A percentile compares a stretch with the other conserved stretches of the same genome.
Evolutionary conservation across 2,797 vertebrate genomes (phyloP).

Genomic region (Sebastes steindachneri): DNA sequence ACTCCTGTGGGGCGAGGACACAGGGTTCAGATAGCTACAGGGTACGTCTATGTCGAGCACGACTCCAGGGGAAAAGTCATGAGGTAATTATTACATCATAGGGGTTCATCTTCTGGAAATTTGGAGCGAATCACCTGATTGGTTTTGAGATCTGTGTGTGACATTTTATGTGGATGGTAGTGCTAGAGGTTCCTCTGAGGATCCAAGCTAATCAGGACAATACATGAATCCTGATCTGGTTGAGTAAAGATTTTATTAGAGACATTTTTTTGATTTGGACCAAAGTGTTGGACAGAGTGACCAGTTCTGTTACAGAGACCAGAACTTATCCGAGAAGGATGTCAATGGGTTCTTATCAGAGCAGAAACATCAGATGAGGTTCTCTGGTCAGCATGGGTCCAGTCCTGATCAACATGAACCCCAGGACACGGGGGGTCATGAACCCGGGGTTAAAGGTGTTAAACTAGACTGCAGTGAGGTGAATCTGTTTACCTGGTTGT

Average conservation of each 20-base stretch:
- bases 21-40: neutral
- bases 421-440: neutral
- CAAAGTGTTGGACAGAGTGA: neutral
- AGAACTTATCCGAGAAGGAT: neutral
- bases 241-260: neutral
- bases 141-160: no score
- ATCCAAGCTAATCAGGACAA: neutral
- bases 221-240: neutral
- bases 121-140: no score
- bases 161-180: neutral
- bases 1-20: slow-evolving; percentile 82
- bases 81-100: neutral
- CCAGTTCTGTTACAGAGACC: neutral
- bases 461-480: neutral
- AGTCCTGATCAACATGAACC: neutral
- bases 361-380: neutral
- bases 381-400: neutral
- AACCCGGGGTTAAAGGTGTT: neutral
- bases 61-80: neutral
- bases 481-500: slow-evolving; percentile 82
- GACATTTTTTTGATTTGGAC: no score
- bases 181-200: neutral
- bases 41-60: neutral
- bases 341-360: neutral
- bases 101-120: neutral